Base-by-base conservation (phyloP, 1,140 invertebrate genomes). In the Medauroidea extradentata region DNA sequence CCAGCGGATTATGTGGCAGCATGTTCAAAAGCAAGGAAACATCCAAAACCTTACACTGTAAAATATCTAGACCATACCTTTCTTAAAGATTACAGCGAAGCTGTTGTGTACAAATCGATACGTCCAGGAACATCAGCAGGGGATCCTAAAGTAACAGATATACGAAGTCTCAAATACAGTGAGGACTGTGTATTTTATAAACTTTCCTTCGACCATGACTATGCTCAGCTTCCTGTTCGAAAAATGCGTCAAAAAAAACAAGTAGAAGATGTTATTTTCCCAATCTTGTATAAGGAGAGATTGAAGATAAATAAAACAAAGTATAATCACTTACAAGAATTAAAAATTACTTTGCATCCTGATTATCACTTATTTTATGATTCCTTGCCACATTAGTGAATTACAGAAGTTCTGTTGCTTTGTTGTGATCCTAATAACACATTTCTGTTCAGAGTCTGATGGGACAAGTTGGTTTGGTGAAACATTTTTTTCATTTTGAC, bases 91-190 rank as follows among this genome's bases (percentile, higher is more conserved):
- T 67, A 62, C 50, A 52, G 44, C 14, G 43, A 55, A 9, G 13
- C 24, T 2, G 5, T 27, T 5, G 39, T 53, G 14, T 13, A 49
- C 14, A n/a, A 68, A 61, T 62, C 64, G 34, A 68, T 70, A 43
- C 21, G 68, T 13, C 64, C 67, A 21, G 67, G 71, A 43, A 61
- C 64, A 39, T 64, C 64, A 61, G 13, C 58, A 46, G 63, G 61
- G 53, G 67, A 71, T 49, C 68, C 65, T 0, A 55, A 57, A 2
- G 69, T 71, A 18, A 69, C 67, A 44, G 65, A 72, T 63, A 19
- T 72, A 38, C 50, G 63, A 38, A 24, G 60, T 23, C 42, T 71
- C 49, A 62, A 65, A 54, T 70, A 72, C 61, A 66, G 24, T 44
- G 62, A 66, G 43, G 44, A 67, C 62, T 67, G 65, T 29, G 67